Evolutionary conservation across 2,888 invertebrate species (phyloP), one percentile per base, ranked within the genome.

Genomic region (Campoletis raptor): DNA sequence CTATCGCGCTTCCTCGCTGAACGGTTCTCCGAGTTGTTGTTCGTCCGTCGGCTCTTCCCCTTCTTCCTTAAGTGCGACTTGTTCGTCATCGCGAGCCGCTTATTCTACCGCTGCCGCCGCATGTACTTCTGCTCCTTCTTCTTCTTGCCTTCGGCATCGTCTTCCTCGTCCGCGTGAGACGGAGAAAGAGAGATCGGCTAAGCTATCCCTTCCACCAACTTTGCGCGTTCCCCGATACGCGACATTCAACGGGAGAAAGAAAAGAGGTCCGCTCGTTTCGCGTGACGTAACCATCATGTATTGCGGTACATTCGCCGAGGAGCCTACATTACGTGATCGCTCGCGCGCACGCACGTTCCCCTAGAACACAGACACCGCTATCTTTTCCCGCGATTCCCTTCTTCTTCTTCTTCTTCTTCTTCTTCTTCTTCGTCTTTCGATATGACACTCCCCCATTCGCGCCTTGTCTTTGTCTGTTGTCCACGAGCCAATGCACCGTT

Each of bases 301-400:
- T 92, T 94, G 92, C 94, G 94, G 94, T 94, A 94, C 91, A 89
- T 93, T 92, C 89, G 90, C 91, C 92, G 93, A 92, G 93, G 93
- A 93, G 93, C 93, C 94, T 92, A 94, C 92, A 94, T 94, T 94
- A 94, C 94, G 94, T 94, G 93, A 93, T 92, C 90, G 87, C 90
- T 78, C 86, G 66, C 79, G 77, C 70, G 69, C 85, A 87, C 85
- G 72, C 80, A 78, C 69, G 7, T 69, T 81, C 54, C 48, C 81
- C 73, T 73, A 85, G 82, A 79, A 61, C 48, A 69, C 64, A 45
- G 64, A 36, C 54, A 80, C 81, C 83, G 85, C 87, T 82, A 81
- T 74, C 42, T 85, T 80, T 54, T 61, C 70, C 61, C 69, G 54
- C 73, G 57, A 61, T 45, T 61, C 57, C 66, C 61, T 2, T 69